Percentiles rank a stretch among this genome's conserved stretches.
These are phyloP conservation scores for Drosophila falleni DNA, from an alignment of 2,888 invertebrate species.

Conservation along the genomic window DNA sequence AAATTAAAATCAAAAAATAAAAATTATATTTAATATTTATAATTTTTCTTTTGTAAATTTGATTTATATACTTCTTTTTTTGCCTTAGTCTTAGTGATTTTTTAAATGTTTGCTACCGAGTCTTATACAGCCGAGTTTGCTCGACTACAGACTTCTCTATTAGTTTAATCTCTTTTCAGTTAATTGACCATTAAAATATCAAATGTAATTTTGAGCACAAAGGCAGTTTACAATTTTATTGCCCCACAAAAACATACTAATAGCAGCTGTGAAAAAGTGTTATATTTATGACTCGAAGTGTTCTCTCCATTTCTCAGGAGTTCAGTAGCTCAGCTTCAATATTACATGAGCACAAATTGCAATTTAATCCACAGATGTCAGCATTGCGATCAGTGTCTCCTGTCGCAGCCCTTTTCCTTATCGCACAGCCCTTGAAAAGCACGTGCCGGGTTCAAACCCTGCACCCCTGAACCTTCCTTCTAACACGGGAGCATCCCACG, in stretches of 20 bases:
- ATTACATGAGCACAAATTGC: constrained; percentile 85
- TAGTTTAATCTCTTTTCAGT: constrained; percentile 18
- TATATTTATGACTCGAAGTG: constrained; percentile 40
- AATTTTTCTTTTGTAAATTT: too few species aligned
- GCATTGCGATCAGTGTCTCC: constrained; percentile 82
- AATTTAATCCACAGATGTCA: constrained; percentile 86
- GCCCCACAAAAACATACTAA: constrained; percentile 79
- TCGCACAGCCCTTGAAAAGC: constrained; percentile 32
- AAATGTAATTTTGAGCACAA: constrained; percentile 65
- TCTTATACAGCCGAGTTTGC: background rate
- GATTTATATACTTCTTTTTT: too few species aligned
- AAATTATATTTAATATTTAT: too few species aligned
- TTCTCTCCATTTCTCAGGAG: constrained; percentile 1
- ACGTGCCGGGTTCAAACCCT: constrained; percentile 57
- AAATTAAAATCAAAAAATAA: too few species aligned
- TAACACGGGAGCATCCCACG: constrained; percentile 30
- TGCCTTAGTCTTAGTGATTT: too few species aligned
- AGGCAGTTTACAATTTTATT: constrained; percentile 79
- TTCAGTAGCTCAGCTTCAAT: constrained; percentile 47
- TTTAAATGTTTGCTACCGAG: background rate
- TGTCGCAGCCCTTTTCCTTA: constrained; percentile 44
- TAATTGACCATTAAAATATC: constrained; percentile 83
- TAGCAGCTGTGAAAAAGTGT: constrained; percentile 61
- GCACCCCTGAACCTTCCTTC: background rate
- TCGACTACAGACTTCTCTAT: background rate